Evolutionary conservation across 2,113 vertebrate species (phyloP), one percentile per base, ranked within the genome.

Genomic region (Heteronetta atricapilla): DNA sequence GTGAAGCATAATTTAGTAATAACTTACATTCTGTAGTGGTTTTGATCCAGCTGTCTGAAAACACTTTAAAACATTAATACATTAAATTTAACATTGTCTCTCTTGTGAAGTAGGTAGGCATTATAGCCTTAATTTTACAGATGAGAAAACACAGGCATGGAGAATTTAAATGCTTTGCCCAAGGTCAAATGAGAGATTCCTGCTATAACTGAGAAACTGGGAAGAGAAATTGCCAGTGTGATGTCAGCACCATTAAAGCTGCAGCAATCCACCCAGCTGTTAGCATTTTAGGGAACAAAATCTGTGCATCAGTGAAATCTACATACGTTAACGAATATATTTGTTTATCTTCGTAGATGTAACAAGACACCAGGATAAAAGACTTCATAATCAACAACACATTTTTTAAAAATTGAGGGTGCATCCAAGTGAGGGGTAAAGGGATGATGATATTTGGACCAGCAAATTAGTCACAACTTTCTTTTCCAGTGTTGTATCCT

Each of bases 121-220:
- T 96, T 96, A 92, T 77, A 90, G 67, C 50, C 88, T 86, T 95
- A 94, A 96, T 94, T 95, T 95, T 97, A 94, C 95, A 96, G 92
- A 93, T 94, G 95, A 85, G 83, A 73, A 93, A 82, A 91, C 86
- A 94, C 40, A 88, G 87, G 22, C 79, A 1, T 13, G 66, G 86
- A 94, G 78, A 96, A 89, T 92, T 95, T 94, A 92, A 97, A 92
- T 96, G 83, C 26, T 59, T 96, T 63, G 36, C 58, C 55, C 88
- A 97, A 96, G 95, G 95, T 95, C 95, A 96, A 93, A 96, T 73
- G 63, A 90, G 58, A 94, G 70, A 93, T 79, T 94, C 63, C 78
- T 92, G 44, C 58, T 87, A 92, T 50, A 90, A 76, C 28, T 82
- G 58, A 66, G 59, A 91, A 93, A 82, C 25, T 48, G 55, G 55